Conservation (phyloP, 2,797 vertebrate species). For the Alauda arvensis region DNA sequence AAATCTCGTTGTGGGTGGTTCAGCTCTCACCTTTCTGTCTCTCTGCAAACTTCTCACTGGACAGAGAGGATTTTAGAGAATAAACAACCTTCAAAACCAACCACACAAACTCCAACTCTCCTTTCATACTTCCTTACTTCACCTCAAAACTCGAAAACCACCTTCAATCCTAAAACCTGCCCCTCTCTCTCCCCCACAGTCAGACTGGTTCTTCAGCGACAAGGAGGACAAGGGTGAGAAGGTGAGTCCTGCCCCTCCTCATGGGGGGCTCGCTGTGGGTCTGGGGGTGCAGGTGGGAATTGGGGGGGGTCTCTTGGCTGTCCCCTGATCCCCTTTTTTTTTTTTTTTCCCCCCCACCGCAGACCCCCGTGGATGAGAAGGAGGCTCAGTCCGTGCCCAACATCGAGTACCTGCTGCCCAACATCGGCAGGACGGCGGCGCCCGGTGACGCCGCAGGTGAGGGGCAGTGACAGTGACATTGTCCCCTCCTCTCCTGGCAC, state of each 20-base stretch:
- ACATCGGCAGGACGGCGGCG: slow-evolving; percentile 89
- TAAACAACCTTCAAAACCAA: no score
- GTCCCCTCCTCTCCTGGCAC: rapidly evolving
- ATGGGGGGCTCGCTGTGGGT: rapidly evolving
- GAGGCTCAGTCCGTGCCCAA: slow-evolving; percentile 91
- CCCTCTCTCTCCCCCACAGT: slow-evolving; percentile 64
- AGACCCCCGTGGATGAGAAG: slow-evolving; percentile 94
- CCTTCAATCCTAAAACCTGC: no score
- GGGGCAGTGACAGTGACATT: neutral
- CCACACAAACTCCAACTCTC: no score
- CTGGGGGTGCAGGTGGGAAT: neutral
- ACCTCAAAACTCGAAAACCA: no score
- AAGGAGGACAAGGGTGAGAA: slow-evolving; percentile 91
- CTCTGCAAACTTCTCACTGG: no score
- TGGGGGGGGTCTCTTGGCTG: neutral
- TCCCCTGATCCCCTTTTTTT: neutral
- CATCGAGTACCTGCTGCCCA: slow-evolving; percentile 96
- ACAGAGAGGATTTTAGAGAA: no score
- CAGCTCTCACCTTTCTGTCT: no score
- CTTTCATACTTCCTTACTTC: no score
- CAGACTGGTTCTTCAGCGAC: slow-evolving; percentile 92
- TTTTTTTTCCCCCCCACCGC: neutral
- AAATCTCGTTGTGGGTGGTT: no score
- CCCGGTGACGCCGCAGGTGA: slow-evolving; percentile 91
- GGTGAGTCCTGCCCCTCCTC: slow-evolving; percentile 61